These are phyloP conservation scores for Lamellibrachia satsuma DNA, from an alignment of 2,888 invertebrate genomes.

Conservation along the genomic window DNA sequence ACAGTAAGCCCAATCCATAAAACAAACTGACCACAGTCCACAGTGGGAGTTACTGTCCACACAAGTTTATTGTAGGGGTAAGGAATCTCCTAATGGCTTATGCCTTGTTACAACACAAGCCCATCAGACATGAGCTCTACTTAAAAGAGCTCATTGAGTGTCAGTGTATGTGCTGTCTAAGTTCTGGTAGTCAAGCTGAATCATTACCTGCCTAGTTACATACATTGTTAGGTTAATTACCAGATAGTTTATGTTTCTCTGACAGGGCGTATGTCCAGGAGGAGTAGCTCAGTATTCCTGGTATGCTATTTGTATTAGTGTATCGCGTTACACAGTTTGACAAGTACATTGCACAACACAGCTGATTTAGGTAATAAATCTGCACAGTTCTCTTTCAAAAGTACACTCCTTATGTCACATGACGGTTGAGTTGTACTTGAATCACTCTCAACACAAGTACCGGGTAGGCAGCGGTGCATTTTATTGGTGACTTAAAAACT, in stretches of 20 bases:
- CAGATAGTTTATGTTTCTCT: not conserved
- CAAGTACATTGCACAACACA: slow-evolving; percentile 8
- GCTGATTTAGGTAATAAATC: not conserved
- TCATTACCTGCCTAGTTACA: not conserved
- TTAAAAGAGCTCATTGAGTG: not conserved
- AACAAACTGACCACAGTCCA: too few species aligned
- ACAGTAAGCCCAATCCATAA: too few species aligned
- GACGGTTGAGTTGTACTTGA: not conserved
- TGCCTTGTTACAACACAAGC: not conserved
- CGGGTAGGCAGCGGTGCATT: not conserved
- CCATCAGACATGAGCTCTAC: not conserved
- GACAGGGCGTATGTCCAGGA: not conserved
- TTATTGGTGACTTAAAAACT: not conserved
- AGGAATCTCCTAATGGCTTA: too few species aligned
- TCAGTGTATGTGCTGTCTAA: not conserved
- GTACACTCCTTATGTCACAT: not conserved
- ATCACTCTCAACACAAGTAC: not conserved
- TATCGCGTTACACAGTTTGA: slow-evolving; percentile 17
- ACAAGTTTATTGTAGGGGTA: too few species aligned
- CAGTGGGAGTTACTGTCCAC: too few species aligned
- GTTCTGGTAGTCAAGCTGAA: not conserved
- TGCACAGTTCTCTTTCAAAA: not conserved
- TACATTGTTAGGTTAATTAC: not conserved
- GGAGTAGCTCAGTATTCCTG: not conserved
- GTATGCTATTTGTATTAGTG: not conserved